Evolutionary conservation across 2,797 vertebrate genomes (phyloP), one percentile per base, ranked within the genome.

Genomic region (Alca torda): DNA sequence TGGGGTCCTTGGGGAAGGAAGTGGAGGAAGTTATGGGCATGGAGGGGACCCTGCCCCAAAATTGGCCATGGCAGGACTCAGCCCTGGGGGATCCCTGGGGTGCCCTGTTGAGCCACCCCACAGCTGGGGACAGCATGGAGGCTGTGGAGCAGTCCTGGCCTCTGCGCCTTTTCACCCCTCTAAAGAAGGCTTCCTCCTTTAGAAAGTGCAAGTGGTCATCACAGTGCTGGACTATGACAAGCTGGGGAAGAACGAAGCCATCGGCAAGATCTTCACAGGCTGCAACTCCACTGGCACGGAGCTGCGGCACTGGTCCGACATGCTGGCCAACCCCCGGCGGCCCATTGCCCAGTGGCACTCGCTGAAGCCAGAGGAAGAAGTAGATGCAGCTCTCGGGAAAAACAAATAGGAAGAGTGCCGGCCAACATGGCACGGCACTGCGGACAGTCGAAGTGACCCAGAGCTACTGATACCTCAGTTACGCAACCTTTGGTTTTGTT

Each of bases 271-370:
- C 97, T 99, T 98, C 91, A 99, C 99, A 13, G 99, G 99, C 93
- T 99, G 98, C 98, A 99, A 99, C 51, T 90, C 99, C 82, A 98
- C 98, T 0, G 99, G 99, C 96, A 99, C 99, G 1, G 99, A 99
- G 98, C 99, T 99, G 69, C 98, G 99, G 98, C 99, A 99, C 98
- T 99, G 99, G 99, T 99, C 99, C 0, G 99, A 99, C 98, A 99
- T 99, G 99, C 98, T 99, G 98, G 99, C 99, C 91, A 99, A 99
- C 97, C 99, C 99, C 7, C 98, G 99, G 33, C 98, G 99, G 95
- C 99, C 99, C 96, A 99, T 99, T 6, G 99, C 99, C 87, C 99
- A 99, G 98, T 99, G 99, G 99, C 99, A 99, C 98, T 99, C 99
- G 3, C 98, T 99, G 87, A 99, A 99, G 98, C 99, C 99, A 0